Evolutionary conservation across 1,140 invertebrate species (phyloP).

Genomic region (Propsilocerus akamusi): DNA sequence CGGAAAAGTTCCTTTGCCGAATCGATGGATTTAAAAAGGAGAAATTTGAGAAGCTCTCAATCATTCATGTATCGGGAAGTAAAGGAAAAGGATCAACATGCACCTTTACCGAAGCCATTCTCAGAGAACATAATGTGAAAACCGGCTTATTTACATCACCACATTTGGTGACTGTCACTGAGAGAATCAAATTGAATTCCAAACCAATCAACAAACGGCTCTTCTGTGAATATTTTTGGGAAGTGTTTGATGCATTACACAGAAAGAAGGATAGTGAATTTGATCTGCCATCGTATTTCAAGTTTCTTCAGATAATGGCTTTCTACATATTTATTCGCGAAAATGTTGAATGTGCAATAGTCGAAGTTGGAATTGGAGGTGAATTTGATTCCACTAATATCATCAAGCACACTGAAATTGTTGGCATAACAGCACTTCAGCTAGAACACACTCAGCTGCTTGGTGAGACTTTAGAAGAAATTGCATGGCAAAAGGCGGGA

Average conservation of each 20-base stretch:
- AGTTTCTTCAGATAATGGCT: conserved; percentile 82
- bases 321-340: conserved; percentile 76
- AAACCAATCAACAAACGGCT: conserved; percentile 44
- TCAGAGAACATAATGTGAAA: conserved; percentile 62
- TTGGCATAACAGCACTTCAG: conserved; percentile 79
- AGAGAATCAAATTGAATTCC: conserved; percentile 83
- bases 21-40: conserved; percentile 39
- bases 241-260: conserved; percentile 48
- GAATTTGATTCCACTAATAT: conserved; percentile 90
- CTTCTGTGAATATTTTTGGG: conserved; percentile 73
- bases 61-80: conserved; percentile 90
- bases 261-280: conserved; percentile 28
- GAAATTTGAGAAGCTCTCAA: conserved; percentile 46
- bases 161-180: conserved; percentile 80
- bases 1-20: conserved; percentile 34
- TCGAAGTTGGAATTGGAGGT: conserved; percentile 97
- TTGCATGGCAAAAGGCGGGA: conserved; percentile 90
- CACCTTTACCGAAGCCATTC: conserved; percentile 78
- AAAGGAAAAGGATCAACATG: conserved; percentile 95
- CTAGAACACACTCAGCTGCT: conserved; percentile 78
- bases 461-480: conserved; percentile 67
- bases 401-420: conserved; percentile 50
- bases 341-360: conserved; percentile 77
- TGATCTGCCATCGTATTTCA: conserved; percentile 88
- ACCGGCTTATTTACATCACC: conserved; percentile 96